Base-by-base conservation (phyloP, 2,113 vertebrate species). In the Dasypus novemcinctus region DNA sequence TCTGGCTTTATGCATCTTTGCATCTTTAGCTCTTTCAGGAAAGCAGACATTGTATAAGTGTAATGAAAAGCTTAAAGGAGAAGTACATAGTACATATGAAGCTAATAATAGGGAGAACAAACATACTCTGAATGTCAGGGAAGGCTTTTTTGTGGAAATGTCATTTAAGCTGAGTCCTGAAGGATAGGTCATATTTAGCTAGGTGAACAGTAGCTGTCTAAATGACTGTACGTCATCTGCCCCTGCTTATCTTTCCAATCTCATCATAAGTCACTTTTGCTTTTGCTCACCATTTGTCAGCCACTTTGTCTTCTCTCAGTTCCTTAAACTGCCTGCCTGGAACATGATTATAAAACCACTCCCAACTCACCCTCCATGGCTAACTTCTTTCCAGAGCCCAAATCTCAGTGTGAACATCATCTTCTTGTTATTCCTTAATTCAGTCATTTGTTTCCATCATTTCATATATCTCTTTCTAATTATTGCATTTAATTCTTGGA, bases 191-290 rank as follows among this genome's bases (percentile, higher is more conserved):
- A 38, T 13, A 46, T n/a, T 31, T 14, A 27, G 17, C 41, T 41
- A 49, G 38, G n/a, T 33, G 27, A 13, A 29, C 27, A 49, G 9
- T 14, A 15, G 23, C 20, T 46, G 25, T 38, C 31, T 36, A 10
- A n/a, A 15, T 2, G 49, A 29, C 4, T 11, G 33, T 20, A 0
- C 1, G 0, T 4, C n/a, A 36, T 68, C 23, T 66, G 14, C 0
- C 43, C 27, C 36, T 12, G 8, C 31, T 57, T 81, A 0, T 36
- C 2, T 76, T 82, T 91, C 61, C 41, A 85, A 72, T 54, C 46
- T 81, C 72, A 57, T 27, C 41, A 4, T 11, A n/a, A 83, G 59
- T 38, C 38, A 33, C 29, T 43, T 91, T 86, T 27, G n/a, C 68
- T 68, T 76, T 88, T 63, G 75, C 36, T 90, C 20, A 52, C 10